Base-by-base conservation (phyloP, 2,888 invertebrate genomes). In the Limenitis camilla region DNA sequence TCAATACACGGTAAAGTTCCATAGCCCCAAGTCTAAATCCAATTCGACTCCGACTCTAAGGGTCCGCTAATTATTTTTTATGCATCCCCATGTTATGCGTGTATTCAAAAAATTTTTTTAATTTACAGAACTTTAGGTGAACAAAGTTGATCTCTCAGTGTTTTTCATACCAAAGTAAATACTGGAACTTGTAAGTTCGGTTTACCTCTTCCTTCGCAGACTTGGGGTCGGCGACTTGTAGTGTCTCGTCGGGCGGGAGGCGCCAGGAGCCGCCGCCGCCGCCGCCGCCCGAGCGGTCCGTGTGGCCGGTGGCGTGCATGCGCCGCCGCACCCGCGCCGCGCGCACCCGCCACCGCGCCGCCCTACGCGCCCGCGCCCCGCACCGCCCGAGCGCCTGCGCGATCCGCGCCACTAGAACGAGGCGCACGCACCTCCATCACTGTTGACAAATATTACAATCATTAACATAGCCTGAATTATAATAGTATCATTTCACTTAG, bases 291-390 rank as follows among this genome's bases (percentile, higher is more conserved):
- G 93, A 94, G 88, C 94, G 92, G 90, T 95, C 95, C 84, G 94
- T 90, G 89, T 92, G 92, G 86, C 93, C 93, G 91, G 93, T 94
- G 89, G 94, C 93, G 92, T 95, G 95, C 95, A 95, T 96, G 90
- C 91, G 91, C 90, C 82, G 86, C 86, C 86, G 83, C 77, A 73
- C 79, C 81, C 81, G 83, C 86, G 87, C 80, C 83, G 85, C 88
- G 90, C 90, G 89, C 90, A 85, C 87, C 89, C 89, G 89, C 88
- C 88, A 84, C 88, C 87, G 83, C 84, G 82, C 81, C 81, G 81
- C 78, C 78, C 84, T 83, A 83, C 81, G 75, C 79, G 66, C 63
- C 72, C 76, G 74, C 74, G 69, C 70, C 64, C 64, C 68, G 64
- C 64, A 57, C 55, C 53, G 57, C 56, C 55, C 62, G 58, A 52